Evolutionary conservation across 2,797 vertebrate species (phyloP), one percentile per base, ranked within the genome.

Genomic region (Crypturellus tataupa): DNA sequence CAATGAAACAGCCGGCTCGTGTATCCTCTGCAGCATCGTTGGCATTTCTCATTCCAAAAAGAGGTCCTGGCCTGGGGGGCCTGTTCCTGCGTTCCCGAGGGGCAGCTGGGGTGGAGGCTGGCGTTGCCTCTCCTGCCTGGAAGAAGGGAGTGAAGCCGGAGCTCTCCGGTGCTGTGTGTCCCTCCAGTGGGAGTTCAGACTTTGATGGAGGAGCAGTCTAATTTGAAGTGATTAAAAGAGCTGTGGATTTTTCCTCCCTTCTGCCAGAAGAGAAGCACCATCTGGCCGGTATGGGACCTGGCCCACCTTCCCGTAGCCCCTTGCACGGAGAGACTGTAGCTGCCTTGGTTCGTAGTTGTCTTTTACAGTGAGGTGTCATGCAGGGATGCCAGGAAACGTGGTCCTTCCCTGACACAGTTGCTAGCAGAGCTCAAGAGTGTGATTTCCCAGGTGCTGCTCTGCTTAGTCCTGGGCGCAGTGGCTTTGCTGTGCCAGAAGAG

Each of bases 151-250:
- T 0, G 5, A 64, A 40, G 46, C 51, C 53, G 80, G 79, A 92
- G 24, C 71, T 84, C 71, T 37, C 35, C 24, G 37, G 59, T 21
- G 55, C 37, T 68, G 44, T 76, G 51, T 33, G 63, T n/a, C 14
- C 8, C 51, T 93, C 63, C 21, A 25, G 27, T 60, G 51, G 17
- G 68, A 70, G 64, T 46, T 96, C 83, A 73, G 9, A 58, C 51
- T 73, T 87, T 86, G 83, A 87, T 80, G 53, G 56, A 94, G 51
- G 39, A 95, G 64, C 70, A 37, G 29, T 84, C 94, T 71, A 55
- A 85, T 87, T 40, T 58, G 44, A 95, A 51, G 27, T 77, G 39
- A 80, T 85, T 87, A 60, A 81, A 94, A 86, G 67, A 73, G 12
- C 70, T 86, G 51, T 70, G 73, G n/a, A 47, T 67, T 81, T 93